Percentiles rank a stretch among this genome's conserved stretches.
Conservation (phyloP, 37 sponge, comb jelly and placozoan genomes). For the Petrosia ficiformis region DNA sequence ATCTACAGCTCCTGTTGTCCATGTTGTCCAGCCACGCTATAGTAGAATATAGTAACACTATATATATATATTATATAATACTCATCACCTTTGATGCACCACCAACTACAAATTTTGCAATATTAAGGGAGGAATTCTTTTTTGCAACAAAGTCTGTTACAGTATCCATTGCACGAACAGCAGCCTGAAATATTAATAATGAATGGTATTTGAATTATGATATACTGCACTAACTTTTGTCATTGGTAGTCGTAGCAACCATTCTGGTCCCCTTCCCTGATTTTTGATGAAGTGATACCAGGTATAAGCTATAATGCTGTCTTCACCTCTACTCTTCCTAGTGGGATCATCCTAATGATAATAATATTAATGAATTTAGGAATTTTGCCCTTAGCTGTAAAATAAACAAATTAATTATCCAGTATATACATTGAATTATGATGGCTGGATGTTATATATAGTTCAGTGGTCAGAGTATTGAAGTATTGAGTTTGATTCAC, state of each 20-base stretch:
- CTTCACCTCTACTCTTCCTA: slow-evolving; percentile 76
- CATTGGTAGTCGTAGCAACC: slow-evolving; percentile 83
- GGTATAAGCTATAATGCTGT: slow-evolving; percentile 90
- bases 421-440: too few relatives aligned
- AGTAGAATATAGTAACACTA: background rate
- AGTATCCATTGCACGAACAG: slow-evolving; percentile 82
- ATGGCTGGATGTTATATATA: too few relatives aligned
- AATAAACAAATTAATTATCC: background rate
- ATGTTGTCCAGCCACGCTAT: slow-evolving; percentile 94
- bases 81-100: slow-evolving; percentile 83
- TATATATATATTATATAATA: background rate
- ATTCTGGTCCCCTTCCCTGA: slow-evolving; percentile 74
- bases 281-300: slow-evolving; percentile 74
- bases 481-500: too few relatives aligned
- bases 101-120: slow-evolving; percentile 77
- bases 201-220: background rate
- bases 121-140: slow-evolving; percentile 29
- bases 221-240: slow-evolving; percentile 64
- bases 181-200: slow-evolving; percentile 46
- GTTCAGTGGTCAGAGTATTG: too few relatives aligned
- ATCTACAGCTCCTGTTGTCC: slow-evolving; percentile 89
- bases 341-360: slow-evolving; percentile 60
- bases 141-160: slow-evolving; percentile 55
- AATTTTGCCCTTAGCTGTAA: background rate
- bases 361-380: background rate